phyloP scores from a whole-genome alignment of 2,888 invertebrate genomes.

The Epinotia ramella region DNA sequence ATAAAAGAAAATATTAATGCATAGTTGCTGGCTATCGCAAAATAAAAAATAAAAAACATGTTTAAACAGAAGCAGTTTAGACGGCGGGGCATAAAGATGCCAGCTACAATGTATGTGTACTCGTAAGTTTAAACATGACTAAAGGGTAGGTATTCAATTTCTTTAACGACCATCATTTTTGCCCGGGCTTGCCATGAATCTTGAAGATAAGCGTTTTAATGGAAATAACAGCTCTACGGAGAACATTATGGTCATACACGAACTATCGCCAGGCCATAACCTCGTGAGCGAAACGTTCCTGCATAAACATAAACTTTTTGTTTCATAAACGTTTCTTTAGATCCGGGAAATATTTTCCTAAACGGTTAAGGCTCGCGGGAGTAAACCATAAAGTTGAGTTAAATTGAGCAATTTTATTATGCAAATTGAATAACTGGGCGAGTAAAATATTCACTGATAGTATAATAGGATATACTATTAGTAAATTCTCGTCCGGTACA shows the following conservation, averaged over 20 bases:
- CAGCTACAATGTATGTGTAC: conserved; percentile 40
- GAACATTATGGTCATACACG: conserved; percentile 71
- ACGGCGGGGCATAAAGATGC: conserved; percentile 11
- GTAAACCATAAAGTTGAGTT: conserved; percentile 43
- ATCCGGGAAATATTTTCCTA: conserved; percentile 40
- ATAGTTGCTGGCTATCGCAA: neutral
- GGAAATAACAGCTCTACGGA: conserved; percentile 71
- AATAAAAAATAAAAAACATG: neutral
- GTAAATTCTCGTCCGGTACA: neutral
- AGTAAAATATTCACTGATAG: conserved; percentile 28
- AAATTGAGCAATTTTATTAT: conserved; percentile 45
- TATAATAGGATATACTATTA: conserved; percentile 19
- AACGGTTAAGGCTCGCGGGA: conserved; percentile 37
- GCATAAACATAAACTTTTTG: conserved; percentile 68
- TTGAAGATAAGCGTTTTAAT: conserved; percentile 78
- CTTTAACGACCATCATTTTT: conserved; percentile 78
- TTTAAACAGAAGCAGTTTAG: conserved; percentile 8
- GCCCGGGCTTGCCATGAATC: conserved; percentile 73
- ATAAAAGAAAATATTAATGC: neutral
- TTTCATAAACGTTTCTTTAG: conserved; percentile 50
- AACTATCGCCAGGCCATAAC: conserved; percentile 68
- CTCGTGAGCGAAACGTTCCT: conserved; percentile 65
- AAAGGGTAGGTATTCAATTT: conserved; percentile 76
- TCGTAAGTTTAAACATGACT: conserved; percentile 65
- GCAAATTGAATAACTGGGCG: conserved; percentile 42